A percentile compares a stretch with the other conserved stretches of the same genome.
phyloP scores from a whole-genome alignment of 2,797 vertebrate species.

The Danio choprae region DNA sequence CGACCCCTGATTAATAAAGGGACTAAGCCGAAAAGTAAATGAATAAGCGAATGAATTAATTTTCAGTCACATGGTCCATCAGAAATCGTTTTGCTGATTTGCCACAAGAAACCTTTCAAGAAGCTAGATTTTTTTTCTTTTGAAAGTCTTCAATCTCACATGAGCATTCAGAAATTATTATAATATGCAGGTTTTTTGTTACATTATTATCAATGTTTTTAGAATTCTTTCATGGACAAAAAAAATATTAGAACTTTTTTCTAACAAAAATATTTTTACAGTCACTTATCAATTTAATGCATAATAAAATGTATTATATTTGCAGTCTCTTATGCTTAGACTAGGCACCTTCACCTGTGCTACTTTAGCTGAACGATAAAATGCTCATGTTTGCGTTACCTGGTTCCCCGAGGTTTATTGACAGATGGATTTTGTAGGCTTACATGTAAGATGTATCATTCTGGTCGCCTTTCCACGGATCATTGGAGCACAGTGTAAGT shows the following conservation, averaged over 20 bases:
- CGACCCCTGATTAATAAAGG: too few relatives aligned
- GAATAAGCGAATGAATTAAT: too few relatives aligned
- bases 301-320: background rate
- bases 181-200: background rate
- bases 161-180: background rate
- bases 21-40: too few relatives aligned
- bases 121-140: too few relatives aligned
- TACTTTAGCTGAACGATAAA: constrained; percentile 3
- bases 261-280: background rate
- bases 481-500: constrained; percentile 12
- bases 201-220: background rate
- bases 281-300: background rate
- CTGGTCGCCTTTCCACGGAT: background rate
- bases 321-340: background rate
- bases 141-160: background rate
- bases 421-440: constrained; percentile 17
- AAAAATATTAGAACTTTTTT: background rate
- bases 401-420: constrained; percentile 24
- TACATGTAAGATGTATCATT: constrained; percentile 4
- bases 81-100: too few relatives aligned
- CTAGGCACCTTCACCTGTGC: background rate
- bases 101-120: too few relatives aligned
- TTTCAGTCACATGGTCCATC: too few relatives aligned
- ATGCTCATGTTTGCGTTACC: background rate
- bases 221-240: background rate